These are phyloP conservation scores for Botia almorhae DNA, from an alignment of 2,797 vertebrate species.

Conservation along the genomic window DNA sequence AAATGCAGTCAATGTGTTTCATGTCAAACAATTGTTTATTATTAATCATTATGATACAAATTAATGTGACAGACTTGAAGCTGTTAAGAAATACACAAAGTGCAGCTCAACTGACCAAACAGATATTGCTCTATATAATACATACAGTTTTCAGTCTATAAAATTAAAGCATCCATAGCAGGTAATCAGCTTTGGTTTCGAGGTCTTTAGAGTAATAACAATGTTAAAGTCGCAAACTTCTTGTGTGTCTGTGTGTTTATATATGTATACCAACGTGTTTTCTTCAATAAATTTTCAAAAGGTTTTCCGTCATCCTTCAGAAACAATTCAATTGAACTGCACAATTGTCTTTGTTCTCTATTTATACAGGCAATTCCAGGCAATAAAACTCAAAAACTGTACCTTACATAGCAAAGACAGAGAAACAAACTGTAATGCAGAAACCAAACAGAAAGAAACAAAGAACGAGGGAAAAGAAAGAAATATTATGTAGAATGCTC, in stretches of 20 bases:
- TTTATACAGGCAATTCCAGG: conserved; percentile 65
- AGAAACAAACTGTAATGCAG: conserved; percentile 31
- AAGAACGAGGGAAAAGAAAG: too few species aligned
- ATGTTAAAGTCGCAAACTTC: conserved; percentile 66
- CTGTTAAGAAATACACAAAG: conserved; percentile 99
- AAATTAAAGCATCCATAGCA: conserved; percentile 92
- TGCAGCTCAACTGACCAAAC: conserved; percentile 98
- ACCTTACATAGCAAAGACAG: conserved; percentile 70
- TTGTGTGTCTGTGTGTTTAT: conserved; percentile 62
- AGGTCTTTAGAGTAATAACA: conserved; percentile 86
- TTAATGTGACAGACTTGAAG: conserved; percentile 99
- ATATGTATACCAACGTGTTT: conserved; percentile 63
- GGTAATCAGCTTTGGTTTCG: conserved; percentile 99
- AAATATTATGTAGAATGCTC: conserved; percentile 70
- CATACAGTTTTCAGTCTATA: conserved; percentile 90
- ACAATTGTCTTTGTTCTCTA: conserved; percentile 79
- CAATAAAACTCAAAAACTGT: conserved; percentile 68
- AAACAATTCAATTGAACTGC: conserved; percentile 85
- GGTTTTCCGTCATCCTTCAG: conserved; percentile 46
- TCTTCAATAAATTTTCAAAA: conserved; percentile 62
- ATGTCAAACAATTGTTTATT: conserved; percentile 99
- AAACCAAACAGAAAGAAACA: conserved; percentile 46
- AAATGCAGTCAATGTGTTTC: conserved; percentile 72
- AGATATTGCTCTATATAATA: conserved; percentile 99
- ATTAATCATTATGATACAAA: conserved; percentile 97